Base-by-base conservation (phyloP, 2,888 invertebrate species). In the Empis stercorea region DNA sequence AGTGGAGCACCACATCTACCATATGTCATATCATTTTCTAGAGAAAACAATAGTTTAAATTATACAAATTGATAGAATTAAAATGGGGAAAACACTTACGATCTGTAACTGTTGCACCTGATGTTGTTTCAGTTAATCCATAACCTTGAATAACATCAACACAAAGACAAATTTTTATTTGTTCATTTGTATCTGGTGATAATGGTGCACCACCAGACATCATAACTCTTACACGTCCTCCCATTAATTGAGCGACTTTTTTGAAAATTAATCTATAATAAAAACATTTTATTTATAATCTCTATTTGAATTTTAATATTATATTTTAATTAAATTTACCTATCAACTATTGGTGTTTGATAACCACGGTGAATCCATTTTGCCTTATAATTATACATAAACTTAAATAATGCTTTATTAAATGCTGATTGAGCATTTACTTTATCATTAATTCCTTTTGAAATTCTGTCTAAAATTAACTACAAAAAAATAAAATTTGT, bases 101-200 rank as follows among this genome's bases (percentile, higher is more conserved):
- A 66, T 85, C 83, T 84, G 85, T 85, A 46, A 87, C 86, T 50
- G 85, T 81, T 45, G 94, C 95, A 60, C 89, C 89, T 1, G 95
- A 94, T 55, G 89, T 87, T 14, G 96, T 94, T 76, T 99, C 97
- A 0, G 97, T 99, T 51, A 97, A 79, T 2, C 97, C 97, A 71
- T 97, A 97, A 44, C 96, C 97, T 63, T 92, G 91, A 49, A 87
- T 80, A 39, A 99, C 81, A 51, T 84, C 84, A 51, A 87, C 83
- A 68, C 95, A 94, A 53, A 97, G 76, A 64, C 94, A 94, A 51
- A 87, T 79, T 66, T 87, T 84, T 59, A 92, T 86, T 73, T 95
- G 94, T 63, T 87, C 80, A 68, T 97, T 96, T 11, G 96, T 96
- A 65, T 96, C 95, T 1, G 92, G 84, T 7, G 93, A 87, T 16